A percentile compares a stretch with the other conserved stretches of the same genome.
These are phyloP conservation scores for Aspidapion aeneum DNA, from an alignment of 2,888 invertebrate species.

Conservation along the genomic window DNA sequence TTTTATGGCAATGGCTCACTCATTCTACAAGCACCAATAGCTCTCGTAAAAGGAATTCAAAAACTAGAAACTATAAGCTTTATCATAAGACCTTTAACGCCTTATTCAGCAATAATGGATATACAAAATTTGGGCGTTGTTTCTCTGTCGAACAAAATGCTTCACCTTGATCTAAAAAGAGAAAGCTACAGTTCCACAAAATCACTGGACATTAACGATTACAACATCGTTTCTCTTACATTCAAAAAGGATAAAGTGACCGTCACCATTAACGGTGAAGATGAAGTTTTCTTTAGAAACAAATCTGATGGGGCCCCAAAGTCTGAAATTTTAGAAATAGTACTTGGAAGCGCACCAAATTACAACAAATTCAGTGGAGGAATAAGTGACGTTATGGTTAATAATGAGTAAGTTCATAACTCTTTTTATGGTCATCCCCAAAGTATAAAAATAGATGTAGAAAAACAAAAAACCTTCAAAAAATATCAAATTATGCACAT, in stretches of 20 bases:
- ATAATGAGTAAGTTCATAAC: constrained; percentile 61
- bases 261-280: constrained; percentile 22
- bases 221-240: constrained; percentile 23
- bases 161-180: constrained; percentile 20
- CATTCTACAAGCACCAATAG: constrained; percentile 53
- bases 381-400: constrained; percentile 79
- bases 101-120: constrained; percentile 30
- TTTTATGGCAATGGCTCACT: constrained; percentile 78
- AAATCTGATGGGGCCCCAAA: constrained; percentile 12
- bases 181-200: constrained; percentile 17
- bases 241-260: constrained; percentile 23
- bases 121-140: constrained; percentile 22
- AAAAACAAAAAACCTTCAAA: too few species aligned
- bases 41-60: constrained; percentile 44
- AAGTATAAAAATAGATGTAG: too few species aligned
- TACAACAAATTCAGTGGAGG: constrained; percentile 62
- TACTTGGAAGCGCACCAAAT: constrained; percentile 17
- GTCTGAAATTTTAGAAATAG: constrained; percentile 12
- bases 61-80: constrained; percentile 31
- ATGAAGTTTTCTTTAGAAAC: constrained; percentile 13
- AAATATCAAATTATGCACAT: too few species aligned
- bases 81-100: constrained; percentile 28
- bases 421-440: background rate
- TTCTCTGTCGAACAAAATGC: constrained; percentile 15
- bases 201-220: constrained; percentile 21